phyloP scores from a whole-genome alignment of 1,140 invertebrate species.

The Limonius californicus region DNA sequence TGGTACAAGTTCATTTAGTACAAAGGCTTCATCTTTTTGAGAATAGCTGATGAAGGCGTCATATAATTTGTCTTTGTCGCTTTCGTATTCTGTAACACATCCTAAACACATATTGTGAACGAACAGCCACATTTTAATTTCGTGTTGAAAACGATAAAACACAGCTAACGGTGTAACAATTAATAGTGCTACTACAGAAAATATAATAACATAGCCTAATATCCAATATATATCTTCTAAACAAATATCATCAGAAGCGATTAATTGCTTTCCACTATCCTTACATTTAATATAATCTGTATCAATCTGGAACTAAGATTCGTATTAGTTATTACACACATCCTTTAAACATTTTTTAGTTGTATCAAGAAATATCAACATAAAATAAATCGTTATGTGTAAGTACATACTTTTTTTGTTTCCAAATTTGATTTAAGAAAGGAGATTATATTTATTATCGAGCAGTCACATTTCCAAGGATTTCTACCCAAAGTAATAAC shows the following conservation, averaged over 20 bases:
- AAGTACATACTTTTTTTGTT: constrained; percentile 21
- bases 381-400: too few species aligned
- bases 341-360: too few species aligned
- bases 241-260: constrained; percentile 22
- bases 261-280: constrained; percentile 18
- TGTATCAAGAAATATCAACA: too few species aligned
- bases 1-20: constrained; percentile 63
- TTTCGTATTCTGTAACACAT: constrained; percentile 67
- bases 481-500: constrained; percentile 34
- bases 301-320: constrained; percentile 32
- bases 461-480: constrained; percentile 37
- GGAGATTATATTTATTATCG: constrained; percentile 21
- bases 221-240: too few species aligned
- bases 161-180: constrained; percentile 52
- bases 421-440: constrained; percentile 23
- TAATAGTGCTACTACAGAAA: constrained; percentile 37
- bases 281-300: constrained; percentile 25
- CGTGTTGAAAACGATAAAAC: constrained; percentile 61
- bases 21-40: constrained; percentile 72
- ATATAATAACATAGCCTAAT: neutral
- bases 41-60: constrained; percentile 87
- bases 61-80: constrained; percentile 71
- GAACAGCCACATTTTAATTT: constrained; percentile 67
- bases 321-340: too few species aligned
- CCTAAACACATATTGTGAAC: too few species aligned